phyloP scores from a whole-genome alignment of 2,797 vertebrate species.

The Cygnus olor region DNA sequence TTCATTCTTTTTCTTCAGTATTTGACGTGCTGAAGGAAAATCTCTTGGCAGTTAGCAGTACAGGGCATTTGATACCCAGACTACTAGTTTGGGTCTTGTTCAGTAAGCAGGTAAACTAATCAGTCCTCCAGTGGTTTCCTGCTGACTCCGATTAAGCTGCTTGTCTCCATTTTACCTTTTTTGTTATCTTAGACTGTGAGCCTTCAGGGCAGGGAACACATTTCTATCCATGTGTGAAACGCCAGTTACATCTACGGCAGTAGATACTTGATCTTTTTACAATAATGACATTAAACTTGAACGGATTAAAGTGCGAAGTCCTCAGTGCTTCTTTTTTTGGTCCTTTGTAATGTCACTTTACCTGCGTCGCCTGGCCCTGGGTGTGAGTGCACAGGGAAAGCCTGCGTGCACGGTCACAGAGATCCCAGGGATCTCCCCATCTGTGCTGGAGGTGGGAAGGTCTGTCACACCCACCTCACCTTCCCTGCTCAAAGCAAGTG shows the following conservation, averaged over 20 bases:
- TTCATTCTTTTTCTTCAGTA: neutral
- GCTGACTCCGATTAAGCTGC: neutral
- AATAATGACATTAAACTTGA: neutral
- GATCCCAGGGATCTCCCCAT: neutral
- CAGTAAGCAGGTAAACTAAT: neutral
- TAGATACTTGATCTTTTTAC: neutral
- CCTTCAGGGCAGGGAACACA: neutral
- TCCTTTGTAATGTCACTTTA: neutral
- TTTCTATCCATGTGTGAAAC: neutral
- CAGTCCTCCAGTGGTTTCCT: neutral
- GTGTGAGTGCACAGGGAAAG: neutral
- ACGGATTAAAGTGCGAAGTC: neutral
- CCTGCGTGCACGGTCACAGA: no score
- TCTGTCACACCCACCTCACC: neutral
- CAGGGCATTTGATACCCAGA: neutral
- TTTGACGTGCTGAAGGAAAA: neutral
- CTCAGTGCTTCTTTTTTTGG: neutral
- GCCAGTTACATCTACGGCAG: neutral
- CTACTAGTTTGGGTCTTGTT: no score
- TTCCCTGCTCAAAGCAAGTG: neutral
- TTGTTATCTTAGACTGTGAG: neutral
- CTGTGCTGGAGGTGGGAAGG: neutral
- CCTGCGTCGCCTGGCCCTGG: neutral
- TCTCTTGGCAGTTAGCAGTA: neutral
- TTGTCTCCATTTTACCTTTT: neutral